Evolutionary conservation across 2,113 vertebrate species (phyloP).

Genomic region (Columba livia): DNA sequence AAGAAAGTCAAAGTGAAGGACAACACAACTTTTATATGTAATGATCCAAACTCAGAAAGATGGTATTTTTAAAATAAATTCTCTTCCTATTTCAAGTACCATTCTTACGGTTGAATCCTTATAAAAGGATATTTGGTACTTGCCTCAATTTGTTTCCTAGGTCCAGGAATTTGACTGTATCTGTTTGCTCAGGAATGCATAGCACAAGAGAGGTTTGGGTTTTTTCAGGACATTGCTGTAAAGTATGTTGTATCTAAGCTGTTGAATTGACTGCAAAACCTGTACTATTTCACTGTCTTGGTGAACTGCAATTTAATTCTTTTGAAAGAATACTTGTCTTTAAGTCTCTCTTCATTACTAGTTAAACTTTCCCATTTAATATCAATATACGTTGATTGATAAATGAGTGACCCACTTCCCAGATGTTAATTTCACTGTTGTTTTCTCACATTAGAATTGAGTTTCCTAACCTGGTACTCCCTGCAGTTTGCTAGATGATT

Average conservation of each 20-base stretch:
- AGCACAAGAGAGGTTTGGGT: neutral
- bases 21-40: slow-evolving; percentile 1
- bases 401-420: neutral
- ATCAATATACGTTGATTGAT: neutral
- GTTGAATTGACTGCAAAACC: neutral
- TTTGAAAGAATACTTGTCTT: neutral
- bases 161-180: neutral
- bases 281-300: neutral
- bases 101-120: neutral
- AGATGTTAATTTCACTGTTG: neutral
- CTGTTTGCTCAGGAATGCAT: neutral
- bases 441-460: neutral
- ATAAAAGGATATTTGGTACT: neutral
- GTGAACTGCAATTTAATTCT: neutral
- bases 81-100: neutral
- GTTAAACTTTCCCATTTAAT: neutral
- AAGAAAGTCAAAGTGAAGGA: slow-evolving; percentile 54
- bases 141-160: neutral
- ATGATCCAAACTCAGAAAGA: neutral
- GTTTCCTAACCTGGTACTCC: neutral
- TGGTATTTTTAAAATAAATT: neutral
- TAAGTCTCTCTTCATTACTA: neutral
- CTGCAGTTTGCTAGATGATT: neutral
- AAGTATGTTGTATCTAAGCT: neutral
- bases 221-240: neutral